phyloP scores from a whole-genome alignment of 2,797 vertebrate species.

The Microcaecilia unicolor region DNA sequence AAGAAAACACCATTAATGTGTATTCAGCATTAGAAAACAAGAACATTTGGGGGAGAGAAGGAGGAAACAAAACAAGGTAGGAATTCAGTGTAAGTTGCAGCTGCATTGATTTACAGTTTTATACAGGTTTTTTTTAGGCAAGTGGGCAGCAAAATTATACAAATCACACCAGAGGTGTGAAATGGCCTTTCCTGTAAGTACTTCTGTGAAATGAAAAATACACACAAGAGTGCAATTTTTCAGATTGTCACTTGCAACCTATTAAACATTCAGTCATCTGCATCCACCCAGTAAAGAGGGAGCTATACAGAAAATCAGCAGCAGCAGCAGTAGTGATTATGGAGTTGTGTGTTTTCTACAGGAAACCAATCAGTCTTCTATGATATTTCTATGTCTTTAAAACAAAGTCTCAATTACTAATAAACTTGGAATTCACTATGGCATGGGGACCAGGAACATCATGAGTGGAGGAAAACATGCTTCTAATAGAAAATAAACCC shows the following conservation, averaged over 20 bases:
- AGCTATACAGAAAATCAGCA: slow-evolving; percentile 46
- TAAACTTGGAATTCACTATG: slow-evolving; percentile 48
- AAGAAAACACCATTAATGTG: slow-evolving; percentile 60
- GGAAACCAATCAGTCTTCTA: slow-evolving; percentile 35
- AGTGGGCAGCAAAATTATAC: slow-evolving; percentile 44
- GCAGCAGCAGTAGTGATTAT: slow-evolving; percentile 51
- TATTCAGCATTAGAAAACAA: slow-evolving; percentile 60
- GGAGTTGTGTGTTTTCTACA: slow-evolving; percentile 38
- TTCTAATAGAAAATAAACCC: slow-evolving; percentile 46
- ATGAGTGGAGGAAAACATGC: slow-evolving; percentile 40
- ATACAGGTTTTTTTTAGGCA: slow-evolving; percentile 47
- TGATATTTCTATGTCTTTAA: slow-evolving; percentile 39
- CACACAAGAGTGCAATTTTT: slow-evolving; percentile 72
- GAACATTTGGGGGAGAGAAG: slow-evolving; percentile 35
- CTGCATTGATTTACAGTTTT: slow-evolving; percentile 52
- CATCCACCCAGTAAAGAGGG: slow-evolving; percentile 52
- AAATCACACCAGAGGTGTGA: slow-evolving; percentile 50
- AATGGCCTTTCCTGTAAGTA: slow-evolving; percentile 44
- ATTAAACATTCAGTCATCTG: slow-evolving; percentile 62
- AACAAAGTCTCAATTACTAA: slow-evolving; percentile 34
- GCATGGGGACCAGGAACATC: slow-evolving; percentile 35
- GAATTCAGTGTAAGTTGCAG: slow-evolving; percentile 46
- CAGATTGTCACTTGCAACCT: slow-evolving; percentile 79
- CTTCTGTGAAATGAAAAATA: slow-evolving; percentile 55
- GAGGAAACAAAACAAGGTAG: slow-evolving; percentile 22